Conservation (phyloP, 2,888 invertebrate genomes). For the Synanthedon myopaeformis region DNA sequence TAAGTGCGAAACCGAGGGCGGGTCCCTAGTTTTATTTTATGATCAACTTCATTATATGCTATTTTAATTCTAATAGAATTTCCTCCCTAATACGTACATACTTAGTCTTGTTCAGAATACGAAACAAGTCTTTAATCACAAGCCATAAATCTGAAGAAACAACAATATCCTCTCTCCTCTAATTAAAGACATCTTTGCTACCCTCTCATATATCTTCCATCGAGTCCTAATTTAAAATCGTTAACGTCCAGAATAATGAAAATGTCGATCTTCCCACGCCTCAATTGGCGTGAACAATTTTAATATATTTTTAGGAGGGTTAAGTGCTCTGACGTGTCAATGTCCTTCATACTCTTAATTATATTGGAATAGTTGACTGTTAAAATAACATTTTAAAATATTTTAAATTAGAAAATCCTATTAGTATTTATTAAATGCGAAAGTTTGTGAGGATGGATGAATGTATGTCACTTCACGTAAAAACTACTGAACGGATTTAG, state of each 20-base stretch:
- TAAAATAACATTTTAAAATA: neutral
- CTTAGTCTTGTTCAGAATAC: too few species aligned
- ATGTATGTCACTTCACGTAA: too few species aligned
- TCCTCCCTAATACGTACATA: too few species aligned
- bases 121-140: neutral
- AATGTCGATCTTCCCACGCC: conserved; percentile 5
- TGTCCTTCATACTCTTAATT: neutral
- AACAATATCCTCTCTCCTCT: conserved; percentile 7
- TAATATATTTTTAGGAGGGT: conserved; percentile 11
- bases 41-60: too few species aligned
- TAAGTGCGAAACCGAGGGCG: too few species aligned
- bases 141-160: conserved; percentile 1
- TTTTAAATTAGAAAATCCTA: neutral
- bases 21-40: too few species aligned
- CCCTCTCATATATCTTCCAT: conserved; percentile 15
- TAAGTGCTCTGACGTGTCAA: conserved; percentile 8
- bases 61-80: too few species aligned
- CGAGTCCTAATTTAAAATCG: conserved; percentile 20
- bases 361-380: neutral
- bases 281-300: conserved; percentile 8
- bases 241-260: conserved; percentile 17
- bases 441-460: too few species aligned
- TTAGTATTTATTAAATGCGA: too few species aligned
- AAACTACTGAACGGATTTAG: too few species aligned
- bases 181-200: conserved; percentile 5